phyloP scores from a whole-genome alignment of 1,140 invertebrate genomes.

The Contarinia nasturtii region DNA sequence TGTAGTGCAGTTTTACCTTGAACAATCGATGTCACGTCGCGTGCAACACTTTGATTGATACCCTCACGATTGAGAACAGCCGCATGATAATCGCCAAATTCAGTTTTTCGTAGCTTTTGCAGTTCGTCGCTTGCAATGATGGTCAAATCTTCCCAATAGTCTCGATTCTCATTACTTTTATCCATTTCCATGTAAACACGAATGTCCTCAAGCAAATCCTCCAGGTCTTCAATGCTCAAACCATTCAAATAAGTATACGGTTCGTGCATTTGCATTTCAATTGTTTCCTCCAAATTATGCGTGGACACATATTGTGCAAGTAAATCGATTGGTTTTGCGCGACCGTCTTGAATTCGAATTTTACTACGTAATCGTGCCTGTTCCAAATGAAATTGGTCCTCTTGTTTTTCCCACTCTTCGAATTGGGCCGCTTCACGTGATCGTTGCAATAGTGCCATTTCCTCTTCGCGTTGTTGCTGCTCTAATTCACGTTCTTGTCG shows the following conservation, averaged over 20 bases:
- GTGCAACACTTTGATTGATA: conserved; percentile 81
- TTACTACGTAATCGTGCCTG: conserved; percentile 76
- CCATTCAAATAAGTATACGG: conserved; percentile 93
- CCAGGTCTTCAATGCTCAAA: conserved; percentile 78
- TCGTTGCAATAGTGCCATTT: conserved; percentile 69
- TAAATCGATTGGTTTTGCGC: conserved; percentile 96
- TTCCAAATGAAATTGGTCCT: conserved; percentile 83
- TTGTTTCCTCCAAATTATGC: conserved; percentile 76
- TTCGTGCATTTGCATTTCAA: conserved; percentile 99
- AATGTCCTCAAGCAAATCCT: conserved; percentile 94
- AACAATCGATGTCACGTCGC: conserved; percentile 71
- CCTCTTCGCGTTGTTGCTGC: conserved; percentile 73
- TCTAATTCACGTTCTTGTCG: conserved; percentile 78
- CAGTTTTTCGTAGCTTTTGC: conserved; percentile 61
- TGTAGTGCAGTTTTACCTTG: conserved; percentile 84
- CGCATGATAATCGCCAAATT: conserved; percentile 39
- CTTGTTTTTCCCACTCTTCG: conserved; percentile 84
- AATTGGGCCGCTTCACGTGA: conserved; percentile 91
- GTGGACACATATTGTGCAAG: conserved; percentile 90
- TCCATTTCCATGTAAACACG: conserved; percentile 80
- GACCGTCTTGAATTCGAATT: conserved; percentile 88
- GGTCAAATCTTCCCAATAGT: conserved; percentile 95
- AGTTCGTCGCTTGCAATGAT: conserved; percentile 93
- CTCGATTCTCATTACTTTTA: conserved; percentile 56
- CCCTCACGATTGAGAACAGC: conserved; percentile 64